These are phyloP conservation scores for Theonella swinhoei DNA, from an alignment of 37 sponge, comb jelly and placozoan species.

Conservation along the genomic window DNA sequence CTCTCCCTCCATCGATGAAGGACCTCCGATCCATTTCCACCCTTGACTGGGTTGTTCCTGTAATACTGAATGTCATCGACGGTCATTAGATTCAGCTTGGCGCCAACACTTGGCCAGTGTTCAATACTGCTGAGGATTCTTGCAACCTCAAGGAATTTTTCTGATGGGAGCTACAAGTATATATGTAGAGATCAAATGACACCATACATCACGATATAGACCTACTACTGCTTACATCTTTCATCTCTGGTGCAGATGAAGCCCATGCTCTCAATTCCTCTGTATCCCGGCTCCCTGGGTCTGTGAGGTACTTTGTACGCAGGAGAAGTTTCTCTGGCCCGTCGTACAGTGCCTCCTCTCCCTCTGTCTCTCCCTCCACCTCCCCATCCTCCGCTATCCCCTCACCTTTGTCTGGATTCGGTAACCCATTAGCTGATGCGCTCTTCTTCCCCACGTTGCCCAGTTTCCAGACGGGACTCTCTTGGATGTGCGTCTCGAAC, in stretches of 20 bases:
- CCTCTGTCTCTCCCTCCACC: conserved; percentile 11
- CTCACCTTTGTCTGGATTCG: background rate
- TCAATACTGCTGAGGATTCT: conserved; percentile 3
- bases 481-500: background rate
- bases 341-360: background rate
- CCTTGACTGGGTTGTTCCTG: background rate
- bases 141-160: background rate
- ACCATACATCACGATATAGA: no score
- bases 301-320: conserved; percentile 16
- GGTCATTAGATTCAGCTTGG: conserved; percentile 29
- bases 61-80: conserved; percentile 27
- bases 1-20: conserved; percentile 54
- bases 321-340: conserved; percentile 15
- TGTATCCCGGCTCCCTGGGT: conserved; percentile 9
- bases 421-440: background rate
- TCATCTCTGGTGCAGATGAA: conserved; percentile 23
- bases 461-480: conserved; percentile 15
- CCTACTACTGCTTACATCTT: conserved; percentile 36
- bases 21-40: conserved; percentile 32
- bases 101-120: conserved; percentile 36
- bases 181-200: background rate
- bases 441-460: background rate
- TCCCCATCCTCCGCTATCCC: background rate
- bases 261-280: conserved; percentile 33
- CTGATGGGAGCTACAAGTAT: conserved; percentile 14